Evolutionary conservation across 2,797 vertebrate genomes (phyloP), one percentile per base, ranked within the genome.

Genomic region (Molossus molossus): DNA sequence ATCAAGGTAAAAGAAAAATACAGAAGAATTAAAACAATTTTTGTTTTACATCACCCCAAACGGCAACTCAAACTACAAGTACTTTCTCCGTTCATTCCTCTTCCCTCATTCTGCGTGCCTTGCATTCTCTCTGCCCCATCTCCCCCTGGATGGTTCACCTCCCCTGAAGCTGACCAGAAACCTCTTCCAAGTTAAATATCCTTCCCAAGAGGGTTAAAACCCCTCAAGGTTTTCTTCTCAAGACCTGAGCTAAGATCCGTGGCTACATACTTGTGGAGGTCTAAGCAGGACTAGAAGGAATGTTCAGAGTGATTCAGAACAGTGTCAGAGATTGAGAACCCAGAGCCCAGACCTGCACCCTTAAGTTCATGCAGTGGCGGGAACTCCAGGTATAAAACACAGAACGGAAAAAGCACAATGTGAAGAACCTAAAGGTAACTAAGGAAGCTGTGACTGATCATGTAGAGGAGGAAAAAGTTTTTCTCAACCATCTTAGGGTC

Each of bases 1-100:
- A 75, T 65, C 29, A 89, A 82, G 13, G n/a, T 33, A 80, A 84
- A 91, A 95, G 29, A 83, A 90, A 83, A 92, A 53, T 10, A 62
- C 33, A 72, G 72, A 79, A 75, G 53, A 85, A 73, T 83, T 67
- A 76, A 77, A 87, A 80, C 1, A 45, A 33, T 79, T n/a, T 83
- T 64, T 87, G 29, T 88, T 62, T 84, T 40, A 90, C 50, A 67
- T 80, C 12, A 8, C 64, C 67, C 70, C 57, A 91, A 86, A 77
- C 45, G 6, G 10, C n/a, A 93, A 64, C 9, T 83, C 64, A 93
- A 85, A 64, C 23, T n/a, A 58, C 37, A 50, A 90, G 13, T 76
- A 11, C 21, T 85, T 88, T 60, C 72, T 77, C 57, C 40, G 11
- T 69, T 33, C 72, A 76, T 53, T 77, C 45, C 29, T 73, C 15